A percentile compares a stretch with the other conserved stretches of the same genome.
phyloP scores from a whole-genome alignment of 2,888 invertebrate genomes.

The Orthosia cruda region DNA sequence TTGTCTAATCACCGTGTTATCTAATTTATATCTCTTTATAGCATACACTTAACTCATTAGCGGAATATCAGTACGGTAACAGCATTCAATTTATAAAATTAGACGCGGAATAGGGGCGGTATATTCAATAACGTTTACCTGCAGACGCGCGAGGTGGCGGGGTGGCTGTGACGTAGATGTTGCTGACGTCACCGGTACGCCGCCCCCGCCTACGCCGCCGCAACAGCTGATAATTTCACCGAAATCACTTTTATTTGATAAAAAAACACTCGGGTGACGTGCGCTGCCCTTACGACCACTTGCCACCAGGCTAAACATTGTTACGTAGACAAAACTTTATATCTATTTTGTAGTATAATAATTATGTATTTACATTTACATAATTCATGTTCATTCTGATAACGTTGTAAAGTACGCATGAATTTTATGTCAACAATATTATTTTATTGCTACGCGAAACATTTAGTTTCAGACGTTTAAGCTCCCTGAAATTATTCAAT shows the following conservation, averaged over 20 bases:
- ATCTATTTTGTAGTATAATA: constrained; percentile 23
- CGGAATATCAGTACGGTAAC: constrained; percentile 30
- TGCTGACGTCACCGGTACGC: constrained; percentile 78
- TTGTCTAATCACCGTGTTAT: constrained; percentile 15
- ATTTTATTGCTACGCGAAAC: background rate
- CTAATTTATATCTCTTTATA: constrained; percentile 2
- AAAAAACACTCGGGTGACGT: constrained; percentile 57
- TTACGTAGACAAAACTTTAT: constrained; percentile 46
- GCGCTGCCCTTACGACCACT: constrained; percentile 46
- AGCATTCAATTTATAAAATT: constrained; percentile 54
- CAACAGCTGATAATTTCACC: constrained; percentile 79
- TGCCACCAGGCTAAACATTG: constrained; percentile 44
- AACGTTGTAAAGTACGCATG: background rate
- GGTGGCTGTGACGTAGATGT: constrained; percentile 82
- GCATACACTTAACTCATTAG: constrained; percentile 19
- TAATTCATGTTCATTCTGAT: background rate
- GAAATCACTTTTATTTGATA: constrained; percentile 67
- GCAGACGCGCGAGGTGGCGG: constrained; percentile 61
- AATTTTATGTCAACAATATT: constrained; percentile 3
- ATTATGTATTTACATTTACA: too few relatives aligned
- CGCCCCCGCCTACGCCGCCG: constrained; percentile 74
- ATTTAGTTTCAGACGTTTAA: background rate
- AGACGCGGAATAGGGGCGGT: constrained; percentile 52
- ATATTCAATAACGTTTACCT: constrained; percentile 63
- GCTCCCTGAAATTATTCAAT: constrained; percentile 15